phyloP scores from a whole-genome alignment of 2,888 invertebrate species.

The Danaus chrysippus region DNA sequence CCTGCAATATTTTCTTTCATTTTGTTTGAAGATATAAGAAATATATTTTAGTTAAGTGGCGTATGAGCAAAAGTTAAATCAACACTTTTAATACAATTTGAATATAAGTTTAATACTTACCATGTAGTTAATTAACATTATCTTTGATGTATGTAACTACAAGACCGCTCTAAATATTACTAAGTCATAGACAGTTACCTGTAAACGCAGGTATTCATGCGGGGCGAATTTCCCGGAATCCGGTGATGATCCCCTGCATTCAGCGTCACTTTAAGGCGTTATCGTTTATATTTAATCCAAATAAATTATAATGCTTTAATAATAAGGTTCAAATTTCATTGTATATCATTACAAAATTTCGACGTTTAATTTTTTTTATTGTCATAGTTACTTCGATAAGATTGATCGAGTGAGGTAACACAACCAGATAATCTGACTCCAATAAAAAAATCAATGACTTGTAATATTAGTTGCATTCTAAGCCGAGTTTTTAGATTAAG shows the following conservation, averaged over 20 bases:
- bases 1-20: too few relatives aligned
- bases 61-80: too few relatives aligned
- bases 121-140: too few relatives aligned
- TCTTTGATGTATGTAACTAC: too few relatives aligned
- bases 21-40: too few relatives aligned
- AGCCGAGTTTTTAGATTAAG: constrained; percentile 48
- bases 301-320: accelerated
- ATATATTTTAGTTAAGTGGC: too few relatives aligned
- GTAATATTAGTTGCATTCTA: constrained; percentile 77
- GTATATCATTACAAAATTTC: constrained; percentile 23
- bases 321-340: constrained; percentile 36
- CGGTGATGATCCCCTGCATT: constrained; percentile 75
- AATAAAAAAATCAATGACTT: constrained; percentile 75
- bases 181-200: constrained; percentile 52
- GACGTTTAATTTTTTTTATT: constrained; percentile 37
- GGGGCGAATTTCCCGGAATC: constrained; percentile 78
- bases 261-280: constrained; percentile 51
- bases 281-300: constrained; percentile 29
- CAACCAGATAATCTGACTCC: constrained; percentile 68
- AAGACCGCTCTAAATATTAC: constrained; percentile 30
- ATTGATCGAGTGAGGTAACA: constrained; percentile 78
- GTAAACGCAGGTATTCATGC: constrained; percentile 76
- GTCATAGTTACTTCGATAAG: constrained; percentile 69
- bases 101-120: too few relatives aligned
- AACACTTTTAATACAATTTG: too few relatives aligned